Conservation (phyloP, 2,113 vertebrate genomes). For the Dromiciops gliroides region DNA sequence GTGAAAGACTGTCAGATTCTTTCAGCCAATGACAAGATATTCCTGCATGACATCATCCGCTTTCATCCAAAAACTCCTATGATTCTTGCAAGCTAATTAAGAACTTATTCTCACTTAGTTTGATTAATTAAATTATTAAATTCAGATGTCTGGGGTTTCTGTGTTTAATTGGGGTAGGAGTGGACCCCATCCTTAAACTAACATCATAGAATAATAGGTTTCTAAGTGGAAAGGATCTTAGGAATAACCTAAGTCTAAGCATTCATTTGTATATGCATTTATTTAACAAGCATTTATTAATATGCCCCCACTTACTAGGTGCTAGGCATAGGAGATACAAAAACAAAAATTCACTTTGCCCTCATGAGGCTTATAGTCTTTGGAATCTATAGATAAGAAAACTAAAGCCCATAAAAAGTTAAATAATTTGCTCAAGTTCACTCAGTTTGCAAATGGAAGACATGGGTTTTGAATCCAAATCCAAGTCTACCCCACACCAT, state of each 20-base stretch:
- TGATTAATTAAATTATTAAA: neutral
- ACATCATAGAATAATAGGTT: neutral
- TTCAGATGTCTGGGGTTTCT: neutral
- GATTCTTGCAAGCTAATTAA: neutral
- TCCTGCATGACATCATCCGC: neutral
- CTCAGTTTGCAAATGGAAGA: neutral
- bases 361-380: neutral
- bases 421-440: neutral
- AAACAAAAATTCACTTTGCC: neutral
- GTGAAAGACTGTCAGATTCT: neutral
- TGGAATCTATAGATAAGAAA: neutral
- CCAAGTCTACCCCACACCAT: neutral
- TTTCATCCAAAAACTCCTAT: neutral
- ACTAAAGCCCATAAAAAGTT: neutral
- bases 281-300: neutral
- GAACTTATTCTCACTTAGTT: neutral
- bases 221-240: neutral
- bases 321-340: neutral
- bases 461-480: neutral
- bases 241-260: neutral
- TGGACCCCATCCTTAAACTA: neutral
- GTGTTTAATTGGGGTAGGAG: too few relatives aligned
- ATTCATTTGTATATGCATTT: neutral
- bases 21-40: neutral
- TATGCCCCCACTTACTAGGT: neutral